Conservation (phyloP, 2,888 invertebrate species). For the Allacma fusca region DNA sequence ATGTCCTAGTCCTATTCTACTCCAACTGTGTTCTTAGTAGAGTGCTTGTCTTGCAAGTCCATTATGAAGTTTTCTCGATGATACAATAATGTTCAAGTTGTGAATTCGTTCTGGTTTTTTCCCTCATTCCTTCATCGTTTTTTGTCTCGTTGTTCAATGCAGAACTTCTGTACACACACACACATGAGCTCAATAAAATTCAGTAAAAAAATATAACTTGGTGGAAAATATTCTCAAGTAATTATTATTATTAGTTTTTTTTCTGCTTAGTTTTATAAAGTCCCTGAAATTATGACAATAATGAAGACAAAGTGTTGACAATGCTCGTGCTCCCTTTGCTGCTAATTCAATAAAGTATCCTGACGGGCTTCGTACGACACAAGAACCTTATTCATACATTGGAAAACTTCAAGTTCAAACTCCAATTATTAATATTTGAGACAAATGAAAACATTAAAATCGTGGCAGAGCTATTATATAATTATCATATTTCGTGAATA, state of each 20-base stretch:
- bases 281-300: background rate
- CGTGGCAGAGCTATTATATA: background rate
- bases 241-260: background rate
- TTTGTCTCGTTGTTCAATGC: background rate
- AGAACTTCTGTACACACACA: background rate
- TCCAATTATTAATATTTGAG: background rate
- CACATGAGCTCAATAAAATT: background rate
- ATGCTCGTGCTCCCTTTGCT: too few relatives aligned
- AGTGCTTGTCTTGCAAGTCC: background rate
- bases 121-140: background rate
- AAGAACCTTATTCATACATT: too few relatives aligned
- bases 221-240: conserved; percentile 5
- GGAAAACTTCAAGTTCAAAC: background rate
- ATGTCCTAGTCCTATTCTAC: background rate
- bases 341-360: too few relatives aligned
- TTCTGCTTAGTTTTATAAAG: background rate
- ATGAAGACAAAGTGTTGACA: background rate
- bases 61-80: background rate
- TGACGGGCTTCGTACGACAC: too few relatives aligned
- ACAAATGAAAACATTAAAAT: background rate
- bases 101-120: conserved; percentile 6
- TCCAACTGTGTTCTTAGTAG: background rate
- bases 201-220: conserved; percentile 4
- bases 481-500: conserved; percentile 10
- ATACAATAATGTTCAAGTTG: conserved; percentile 16